Evolutionary conservation across 2,888 invertebrate genomes (phyloP).

Genomic region (Tupiocoris notatus): DNA sequence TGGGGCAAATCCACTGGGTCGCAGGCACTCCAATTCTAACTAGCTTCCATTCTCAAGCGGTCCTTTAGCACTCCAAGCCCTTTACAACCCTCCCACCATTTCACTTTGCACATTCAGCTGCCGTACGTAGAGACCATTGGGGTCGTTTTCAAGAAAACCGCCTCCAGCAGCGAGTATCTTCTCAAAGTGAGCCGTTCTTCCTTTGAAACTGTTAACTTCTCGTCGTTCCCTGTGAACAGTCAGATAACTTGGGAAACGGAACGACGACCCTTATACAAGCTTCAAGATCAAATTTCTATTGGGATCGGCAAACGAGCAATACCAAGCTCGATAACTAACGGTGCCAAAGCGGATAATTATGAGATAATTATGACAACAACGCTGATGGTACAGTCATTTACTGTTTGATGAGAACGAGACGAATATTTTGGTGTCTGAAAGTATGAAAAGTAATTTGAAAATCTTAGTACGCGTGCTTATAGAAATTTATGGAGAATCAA

Average conservation of each 20-base stretch:
- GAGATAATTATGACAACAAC: too few relatives aligned
- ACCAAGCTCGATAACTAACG: too few relatives aligned
- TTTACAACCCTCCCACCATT: neutral
- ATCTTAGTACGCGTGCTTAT: too few relatives aligned
- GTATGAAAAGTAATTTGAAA: too few relatives aligned
- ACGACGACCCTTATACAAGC: neutral
- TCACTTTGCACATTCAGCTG: neutral
- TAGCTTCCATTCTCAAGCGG: constrained; percentile 11
- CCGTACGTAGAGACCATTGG: neutral
- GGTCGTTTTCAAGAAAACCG: constrained; percentile 7
- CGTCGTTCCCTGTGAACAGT: neutral
- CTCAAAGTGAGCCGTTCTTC: neutral
- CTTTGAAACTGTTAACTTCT: neutral
- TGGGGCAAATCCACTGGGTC: constrained; percentile 11
- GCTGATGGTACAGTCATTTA: too few relatives aligned
- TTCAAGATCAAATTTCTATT: neutral
- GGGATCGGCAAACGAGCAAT: too few relatives aligned
- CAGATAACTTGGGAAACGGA: neutral
- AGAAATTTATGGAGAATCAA: too few relatives aligned
- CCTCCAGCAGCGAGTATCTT: neutral
- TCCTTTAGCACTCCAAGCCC: constrained; percentile 12
- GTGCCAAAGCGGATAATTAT: too few relatives aligned
- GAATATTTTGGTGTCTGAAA: too few relatives aligned
- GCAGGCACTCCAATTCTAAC: constrained; percentile 25
- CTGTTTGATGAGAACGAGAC: too few relatives aligned